These are phyloP conservation scores for Channallabes apus DNA, from an alignment of 2,797 vertebrate genomes.

Conservation along the genomic window DNA sequence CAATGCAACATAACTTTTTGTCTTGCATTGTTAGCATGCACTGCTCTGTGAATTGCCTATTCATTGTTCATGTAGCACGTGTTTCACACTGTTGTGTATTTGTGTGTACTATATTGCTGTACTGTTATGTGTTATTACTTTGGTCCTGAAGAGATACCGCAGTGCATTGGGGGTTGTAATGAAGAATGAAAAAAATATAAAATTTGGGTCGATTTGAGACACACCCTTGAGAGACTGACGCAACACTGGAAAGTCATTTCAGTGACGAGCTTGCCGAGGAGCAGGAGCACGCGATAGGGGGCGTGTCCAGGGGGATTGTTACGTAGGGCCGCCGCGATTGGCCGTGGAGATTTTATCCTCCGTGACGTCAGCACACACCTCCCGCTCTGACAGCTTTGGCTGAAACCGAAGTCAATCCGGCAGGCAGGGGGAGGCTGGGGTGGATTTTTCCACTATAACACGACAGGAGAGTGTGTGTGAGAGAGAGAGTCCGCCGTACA, in stretches of 20 bases:
- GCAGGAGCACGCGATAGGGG: not conserved
- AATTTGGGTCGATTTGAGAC: conserved; percentile 1
- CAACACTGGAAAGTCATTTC: conserved; percentile 28
- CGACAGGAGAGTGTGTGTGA: not conserved
- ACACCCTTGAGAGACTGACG: conserved; percentile 15
- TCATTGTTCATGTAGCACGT: not conserved
- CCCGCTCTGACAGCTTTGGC: conserved; percentile 30
- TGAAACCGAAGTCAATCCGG: conserved; percentile 1
- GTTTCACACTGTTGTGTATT: not conserved
- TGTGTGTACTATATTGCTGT: not conserved
- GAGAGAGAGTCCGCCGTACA: not conserved
- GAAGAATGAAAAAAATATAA: too few species aligned
- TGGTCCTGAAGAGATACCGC: not conserved
- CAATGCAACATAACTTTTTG: not conserved
- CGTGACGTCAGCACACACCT: conserved; percentile 36
- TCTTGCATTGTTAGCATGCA: not conserved
- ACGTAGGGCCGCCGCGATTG: conserved; percentile 57
- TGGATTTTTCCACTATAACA: conserved; percentile 30
- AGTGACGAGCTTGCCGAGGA: not conserved
- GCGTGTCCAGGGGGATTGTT: conserved; percentile 48
- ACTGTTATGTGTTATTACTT: not conserved
- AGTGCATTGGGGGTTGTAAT: not conserved
- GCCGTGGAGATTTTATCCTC: conserved; percentile 7
- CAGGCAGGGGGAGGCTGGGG: not conserved
- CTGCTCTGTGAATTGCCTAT: not conserved